phyloP scores from a whole-genome alignment of 30 jellyfish, hydroid and myxozoan species.

The Chrysaora quinquecirrha region DNA sequence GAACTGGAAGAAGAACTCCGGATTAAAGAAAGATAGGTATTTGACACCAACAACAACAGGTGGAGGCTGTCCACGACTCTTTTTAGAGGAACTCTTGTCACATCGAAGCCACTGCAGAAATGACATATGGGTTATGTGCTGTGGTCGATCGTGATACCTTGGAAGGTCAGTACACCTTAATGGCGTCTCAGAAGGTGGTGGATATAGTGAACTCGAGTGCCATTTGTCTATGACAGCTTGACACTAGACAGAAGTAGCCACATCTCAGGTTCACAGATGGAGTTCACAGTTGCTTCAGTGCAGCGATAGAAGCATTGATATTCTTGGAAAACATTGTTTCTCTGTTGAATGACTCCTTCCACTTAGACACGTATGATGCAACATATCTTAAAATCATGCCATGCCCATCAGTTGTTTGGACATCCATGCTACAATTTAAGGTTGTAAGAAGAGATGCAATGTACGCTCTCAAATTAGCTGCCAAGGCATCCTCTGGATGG shows the following conservation, averaged over 20 bases:
- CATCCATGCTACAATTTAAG: conserved; percentile 10
- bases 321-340: conserved; percentile 11
- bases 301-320: too few relatives aligned
- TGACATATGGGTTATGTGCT: not conserved
- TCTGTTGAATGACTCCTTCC: not conserved
- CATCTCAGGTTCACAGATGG: conserved; percentile 34
- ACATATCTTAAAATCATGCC: conserved; percentile 40
- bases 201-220: too few relatives aligned
- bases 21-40: too few relatives aligned
- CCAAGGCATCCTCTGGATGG: not conserved
- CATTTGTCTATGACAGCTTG: too few relatives aligned
- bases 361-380: conserved; percentile 34
- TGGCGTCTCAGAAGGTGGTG: too few relatives aligned
- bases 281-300: too few relatives aligned
- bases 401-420: conserved; percentile 20
- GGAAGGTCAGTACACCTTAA: not conserved
- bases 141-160: not conserved
- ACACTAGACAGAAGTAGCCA: too few relatives aligned
- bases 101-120: not conserved
- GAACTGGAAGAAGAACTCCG: too few relatives aligned
- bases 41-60: too few relatives aligned
- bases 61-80: too few relatives aligned
- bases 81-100: too few relatives aligned
- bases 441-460: not conserved
- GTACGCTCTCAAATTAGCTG: not conserved